Conservation (phyloP, 2,797 vertebrate genomes). For the Discoglossus pictus region DNA sequence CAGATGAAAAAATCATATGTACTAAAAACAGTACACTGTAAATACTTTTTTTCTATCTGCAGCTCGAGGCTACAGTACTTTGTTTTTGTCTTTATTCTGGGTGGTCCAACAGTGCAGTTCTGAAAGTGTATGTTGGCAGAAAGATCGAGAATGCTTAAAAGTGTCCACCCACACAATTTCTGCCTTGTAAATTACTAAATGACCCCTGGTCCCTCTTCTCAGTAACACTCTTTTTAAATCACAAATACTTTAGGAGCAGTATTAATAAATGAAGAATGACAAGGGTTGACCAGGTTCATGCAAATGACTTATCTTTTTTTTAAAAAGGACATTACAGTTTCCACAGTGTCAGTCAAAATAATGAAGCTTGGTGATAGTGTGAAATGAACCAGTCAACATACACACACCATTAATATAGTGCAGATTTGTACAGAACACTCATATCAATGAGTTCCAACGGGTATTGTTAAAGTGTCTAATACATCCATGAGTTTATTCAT, state of each 20-base stretch:
- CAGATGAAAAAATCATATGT: neutral
- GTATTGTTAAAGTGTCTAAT: no score
- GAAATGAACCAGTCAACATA: no score
- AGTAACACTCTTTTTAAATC: neutral
- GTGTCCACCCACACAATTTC: conserved; percentile 13
- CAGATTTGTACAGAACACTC: no score
- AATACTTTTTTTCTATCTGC: neutral
- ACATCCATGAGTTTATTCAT: no score
- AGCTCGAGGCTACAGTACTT: neutral
- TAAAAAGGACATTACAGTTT: no score
- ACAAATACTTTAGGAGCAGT: neutral
- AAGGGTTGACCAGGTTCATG: neutral
- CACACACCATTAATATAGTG: no score
- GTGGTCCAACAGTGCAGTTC: conserved; percentile 23
- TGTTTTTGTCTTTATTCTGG: conserved; percentile 3
- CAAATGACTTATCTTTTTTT: neutral
- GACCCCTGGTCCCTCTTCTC: conserved; percentile 9
- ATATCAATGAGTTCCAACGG: no score
- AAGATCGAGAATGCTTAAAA: conserved; percentile 1
- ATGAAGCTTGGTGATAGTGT: no score
- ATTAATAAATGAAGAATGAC: conserved; percentile 28
- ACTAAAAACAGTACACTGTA: conserved; percentile 12
- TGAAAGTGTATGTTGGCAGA: conserved; percentile 15
- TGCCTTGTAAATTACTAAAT: conserved; percentile 25
- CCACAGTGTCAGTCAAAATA: neutral